A percentile compares a stretch with the other conserved stretches of the same genome.
Conservation (phyloP, 2,113 vertebrate genomes). For the Mastomys natalensis region DNA sequence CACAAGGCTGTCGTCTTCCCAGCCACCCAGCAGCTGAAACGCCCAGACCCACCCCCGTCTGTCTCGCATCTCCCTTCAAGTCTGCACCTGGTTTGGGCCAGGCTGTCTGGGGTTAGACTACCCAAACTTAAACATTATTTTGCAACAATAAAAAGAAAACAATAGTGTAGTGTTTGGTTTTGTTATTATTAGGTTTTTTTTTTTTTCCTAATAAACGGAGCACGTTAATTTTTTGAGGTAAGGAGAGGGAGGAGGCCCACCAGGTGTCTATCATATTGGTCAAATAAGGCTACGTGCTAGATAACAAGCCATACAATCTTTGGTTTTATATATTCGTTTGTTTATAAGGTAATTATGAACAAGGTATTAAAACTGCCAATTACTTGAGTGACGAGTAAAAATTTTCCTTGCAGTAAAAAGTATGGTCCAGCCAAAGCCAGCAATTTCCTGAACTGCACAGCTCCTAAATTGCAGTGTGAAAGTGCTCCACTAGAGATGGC, state of each 20-base stretch:
- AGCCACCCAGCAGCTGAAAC: neutral
- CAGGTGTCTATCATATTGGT: conserved; percentile 72
- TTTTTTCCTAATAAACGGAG: conserved; percentile 78
- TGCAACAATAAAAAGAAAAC: conserved; percentile 40
- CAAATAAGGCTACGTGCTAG: conserved; percentile 83
- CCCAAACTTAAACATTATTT: conserved; percentile 49
- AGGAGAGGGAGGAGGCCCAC: conserved; percentile 66
- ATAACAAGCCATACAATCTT: conserved; percentile 86
- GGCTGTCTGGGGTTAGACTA: conserved; percentile 73
- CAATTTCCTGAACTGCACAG: conserved; percentile 97
- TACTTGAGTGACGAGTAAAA: conserved; percentile 95
- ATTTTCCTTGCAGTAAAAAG: conserved; percentile 96
- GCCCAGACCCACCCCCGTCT: neutral
- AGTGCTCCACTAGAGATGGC: conserved; percentile 90
- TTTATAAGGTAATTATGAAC: conserved; percentile 98
- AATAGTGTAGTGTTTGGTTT: conserved; percentile 62
- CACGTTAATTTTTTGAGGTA: conserved; percentile 76
- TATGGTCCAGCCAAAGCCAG: conserved; percentile 92
- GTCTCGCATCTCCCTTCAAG: neutral
- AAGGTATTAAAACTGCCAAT: conserved; percentile 98
- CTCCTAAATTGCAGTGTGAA: conserved; percentile 96
- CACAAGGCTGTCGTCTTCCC: conserved; percentile 71
- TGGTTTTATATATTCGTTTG: conserved; percentile 91
- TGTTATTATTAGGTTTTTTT: neutral
- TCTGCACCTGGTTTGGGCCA: conserved; percentile 78